Percentiles rank a stretch among this genome's conserved stretches.
phyloP scores from a whole-genome alignment of 1,140 invertebrate genomes.

The Pseudomyrmex flavicornis region DNA sequence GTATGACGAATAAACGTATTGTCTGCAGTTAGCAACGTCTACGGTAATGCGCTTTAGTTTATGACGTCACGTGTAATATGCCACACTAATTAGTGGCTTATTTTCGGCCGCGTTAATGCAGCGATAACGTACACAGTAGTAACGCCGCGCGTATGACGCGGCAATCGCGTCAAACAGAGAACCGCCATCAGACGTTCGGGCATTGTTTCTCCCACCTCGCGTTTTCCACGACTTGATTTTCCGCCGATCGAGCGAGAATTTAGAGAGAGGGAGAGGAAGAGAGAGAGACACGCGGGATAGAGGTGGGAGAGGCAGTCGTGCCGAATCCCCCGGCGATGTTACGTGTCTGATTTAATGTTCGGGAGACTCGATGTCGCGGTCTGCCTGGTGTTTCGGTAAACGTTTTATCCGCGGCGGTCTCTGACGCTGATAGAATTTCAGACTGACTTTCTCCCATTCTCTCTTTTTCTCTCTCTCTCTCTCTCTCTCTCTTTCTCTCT shows the following conservation, averaged over 20 bases:
- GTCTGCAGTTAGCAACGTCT: constrained; percentile 34
- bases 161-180: not conserved
- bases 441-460: constrained; percentile 25
- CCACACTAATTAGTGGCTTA: constrained; percentile 34
- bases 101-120: constrained; percentile 9
- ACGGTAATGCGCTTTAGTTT: constrained; percentile 36
- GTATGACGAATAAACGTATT: constrained; percentile 41
- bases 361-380: constrained; percentile 52
- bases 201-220: not conserved
- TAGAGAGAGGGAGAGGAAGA: not conserved
- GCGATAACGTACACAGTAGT: not conserved
- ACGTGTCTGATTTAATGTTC: constrained; percentile 61
- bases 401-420: constrained; percentile 50
- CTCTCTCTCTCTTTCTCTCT: not conserved
- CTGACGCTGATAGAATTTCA: constrained; percentile 56
- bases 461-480: not conserved
- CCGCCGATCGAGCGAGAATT: constrained; percentile 27
- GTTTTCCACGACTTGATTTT: constrained; percentile 12
- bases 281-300: too few species aligned
- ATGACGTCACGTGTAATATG: not conserved
- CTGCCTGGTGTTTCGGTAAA: constrained; percentile 56
- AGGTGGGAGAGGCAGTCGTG: not conserved
- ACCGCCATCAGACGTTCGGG: not conserved
- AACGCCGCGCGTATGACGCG: not conserved
- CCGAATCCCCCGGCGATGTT: constrained; percentile 53